Evolutionary conservation across 2,797 vertebrate genomes (phyloP).

Genomic region (Danio kyathit): DNA sequence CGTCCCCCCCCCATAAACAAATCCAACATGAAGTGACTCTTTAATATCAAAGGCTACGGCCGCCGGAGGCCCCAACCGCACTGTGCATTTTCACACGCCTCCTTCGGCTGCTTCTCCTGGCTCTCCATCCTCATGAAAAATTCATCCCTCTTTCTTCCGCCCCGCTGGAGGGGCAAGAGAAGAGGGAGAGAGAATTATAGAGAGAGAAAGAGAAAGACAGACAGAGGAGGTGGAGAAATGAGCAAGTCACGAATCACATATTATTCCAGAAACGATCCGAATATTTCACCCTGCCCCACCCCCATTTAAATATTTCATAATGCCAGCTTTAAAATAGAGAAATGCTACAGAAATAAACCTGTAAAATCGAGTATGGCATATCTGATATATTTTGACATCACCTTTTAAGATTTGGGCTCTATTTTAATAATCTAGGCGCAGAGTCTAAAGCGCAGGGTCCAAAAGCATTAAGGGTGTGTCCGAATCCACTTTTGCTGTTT

Average conservation of each 20-base stretch:
- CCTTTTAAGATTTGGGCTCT: not conserved
- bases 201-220: not conserved
- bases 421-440: too few species aligned
- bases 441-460: too few species aligned
- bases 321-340: not conserved
- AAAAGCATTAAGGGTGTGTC: too few species aligned
- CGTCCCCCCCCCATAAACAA: conserved; percentile 45
- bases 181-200: not conserved
- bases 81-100: conserved; percentile 31
- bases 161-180: conserved; percentile 25
- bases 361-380: not conserved
- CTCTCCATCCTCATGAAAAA: conserved; percentile 56
- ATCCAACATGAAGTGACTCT: conserved; percentile 53
- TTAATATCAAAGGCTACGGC: conserved; percentile 51
- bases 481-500: too few species aligned
- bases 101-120: conserved; percentile 21
- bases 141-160: conserved; percentile 56
- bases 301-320: conserved; percentile 39
- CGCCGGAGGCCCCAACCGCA: conserved; percentile 29
- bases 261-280: conserved; percentile 43
- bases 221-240: conserved; percentile 20
- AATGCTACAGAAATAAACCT: not conserved
- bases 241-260: conserved; percentile 42
- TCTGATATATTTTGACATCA: conserved; percentile 4
- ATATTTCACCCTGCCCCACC: conserved; percentile 39